These are phyloP conservation scores for Diuraphis noxia DNA, from an alignment of 1,140 invertebrate species.

Conservation along the genomic window DNA sequence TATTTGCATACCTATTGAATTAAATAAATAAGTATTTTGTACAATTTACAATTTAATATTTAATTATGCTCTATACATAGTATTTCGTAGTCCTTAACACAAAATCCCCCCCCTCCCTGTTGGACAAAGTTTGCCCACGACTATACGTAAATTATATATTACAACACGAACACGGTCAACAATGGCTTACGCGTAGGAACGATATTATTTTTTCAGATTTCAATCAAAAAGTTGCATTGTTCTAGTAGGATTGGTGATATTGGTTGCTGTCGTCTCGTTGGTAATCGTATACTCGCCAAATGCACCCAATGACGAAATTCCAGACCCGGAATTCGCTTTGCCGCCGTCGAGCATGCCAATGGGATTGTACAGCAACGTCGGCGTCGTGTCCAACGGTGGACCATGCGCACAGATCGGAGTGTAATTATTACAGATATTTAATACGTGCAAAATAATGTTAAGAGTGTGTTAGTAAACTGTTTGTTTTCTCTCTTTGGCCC, in stretches of 20 bases:
- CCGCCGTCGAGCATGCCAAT: constrained; percentile 54
- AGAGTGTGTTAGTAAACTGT: no score
- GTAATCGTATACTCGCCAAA: background rate
- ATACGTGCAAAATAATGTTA: background rate
- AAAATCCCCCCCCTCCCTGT: no score
- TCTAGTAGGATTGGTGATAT: constrained; percentile 1
- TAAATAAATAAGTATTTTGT: no score
- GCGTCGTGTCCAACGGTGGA: constrained; percentile 60
- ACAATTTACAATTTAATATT: no score
- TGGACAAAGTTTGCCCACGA: no score
- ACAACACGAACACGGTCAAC: background rate
- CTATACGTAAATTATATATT: no score
- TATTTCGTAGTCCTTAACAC: no score
- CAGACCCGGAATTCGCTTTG: constrained; percentile 46
- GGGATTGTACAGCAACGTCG: constrained; percentile 55
- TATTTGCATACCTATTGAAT: no score
- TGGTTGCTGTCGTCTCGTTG: background rate
- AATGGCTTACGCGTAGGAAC: background rate
- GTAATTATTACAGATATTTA: constrained; percentile 55
- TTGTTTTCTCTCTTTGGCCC: no score
- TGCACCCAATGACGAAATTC: background rate
- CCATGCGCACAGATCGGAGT: constrained; percentile 60
- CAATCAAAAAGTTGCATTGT: constrained; percentile 33
- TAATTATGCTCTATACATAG: no score
- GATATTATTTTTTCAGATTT: constrained; percentile 40